These are phyloP conservation scores for Latrodectus elegans DNA, from an alignment of 2,888 invertebrate species.

Conservation along the genomic window DNA sequence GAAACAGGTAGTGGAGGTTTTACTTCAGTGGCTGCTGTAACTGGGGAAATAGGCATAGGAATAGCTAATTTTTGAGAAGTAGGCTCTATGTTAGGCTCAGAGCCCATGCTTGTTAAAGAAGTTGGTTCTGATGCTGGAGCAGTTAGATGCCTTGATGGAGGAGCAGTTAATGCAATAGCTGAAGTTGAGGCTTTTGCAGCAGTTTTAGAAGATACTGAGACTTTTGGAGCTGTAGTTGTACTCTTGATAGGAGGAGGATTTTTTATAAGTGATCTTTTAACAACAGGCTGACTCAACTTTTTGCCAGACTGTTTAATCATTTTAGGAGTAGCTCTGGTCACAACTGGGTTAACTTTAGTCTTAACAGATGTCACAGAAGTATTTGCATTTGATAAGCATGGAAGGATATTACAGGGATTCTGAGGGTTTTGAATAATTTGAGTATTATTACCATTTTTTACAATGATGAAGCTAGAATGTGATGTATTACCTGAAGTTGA, in stretches of 20 bases:
- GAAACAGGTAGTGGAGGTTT: neutral
- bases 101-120: neutral
- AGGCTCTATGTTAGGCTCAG: neutral
- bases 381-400: conserved; percentile 13
- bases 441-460: conserved; percentile 54
- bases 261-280: conserved; percentile 34
- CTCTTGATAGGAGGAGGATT: neutral
- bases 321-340: conserved; percentile 51
- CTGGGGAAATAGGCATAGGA: neutral
- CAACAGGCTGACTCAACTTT: conserved; percentile 31
- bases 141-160: neutral
- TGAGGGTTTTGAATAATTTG: conserved; percentile 53
- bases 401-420: neutral
- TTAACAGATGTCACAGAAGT: conserved; percentile 13
- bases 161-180: neutral
- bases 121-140: neutral
- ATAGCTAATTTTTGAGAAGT: neutral
- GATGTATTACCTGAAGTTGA: conserved; percentile 17
- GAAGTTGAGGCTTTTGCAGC: neutral
- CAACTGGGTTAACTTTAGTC: conserved; percentile 20
- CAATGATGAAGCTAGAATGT: conserved; percentile 52
- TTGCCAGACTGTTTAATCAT: conserved; percentile 53
- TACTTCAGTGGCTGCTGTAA: neutral
- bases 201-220: neutral
- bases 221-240: neutral